A percentile compares a stretch with the other conserved stretches of the same genome.
phyloP scores from a whole-genome alignment of 2,888 invertebrate species.

The Drosophila nr. perissopoda region DNA sequence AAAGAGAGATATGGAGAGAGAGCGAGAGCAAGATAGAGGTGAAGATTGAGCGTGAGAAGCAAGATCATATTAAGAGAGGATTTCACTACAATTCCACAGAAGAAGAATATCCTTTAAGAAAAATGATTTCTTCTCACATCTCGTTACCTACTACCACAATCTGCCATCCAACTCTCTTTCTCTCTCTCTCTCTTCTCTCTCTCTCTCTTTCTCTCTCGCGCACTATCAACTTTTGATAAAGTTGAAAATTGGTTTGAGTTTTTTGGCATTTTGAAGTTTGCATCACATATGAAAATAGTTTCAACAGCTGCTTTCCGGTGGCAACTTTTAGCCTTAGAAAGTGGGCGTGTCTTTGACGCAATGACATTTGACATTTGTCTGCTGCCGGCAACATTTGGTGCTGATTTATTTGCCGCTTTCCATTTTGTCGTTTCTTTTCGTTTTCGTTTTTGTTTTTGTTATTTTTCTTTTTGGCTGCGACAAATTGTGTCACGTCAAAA shows the following conservation, averaged over 20 bases:
- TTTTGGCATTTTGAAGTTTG: not conserved
- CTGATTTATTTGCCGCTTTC: conserved; percentile 44
- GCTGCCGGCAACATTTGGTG: conserved; percentile 31
- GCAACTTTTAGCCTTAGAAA: conserved; percentile 1
- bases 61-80: not conserved
- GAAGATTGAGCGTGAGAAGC: not conserved
- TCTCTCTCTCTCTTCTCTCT: not conserved
- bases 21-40: no score
- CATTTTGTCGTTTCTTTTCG: not conserved
- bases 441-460: not conserved
- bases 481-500: conserved; percentile 46
- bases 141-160: not conserved
- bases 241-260: not conserved
- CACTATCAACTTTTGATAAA: not conserved
- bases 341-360: conserved; percentile 32
- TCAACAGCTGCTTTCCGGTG: conserved; percentile 7
- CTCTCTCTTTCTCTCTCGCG: not conserved
- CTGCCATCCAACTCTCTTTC: not conserved
- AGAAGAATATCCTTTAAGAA: not conserved
- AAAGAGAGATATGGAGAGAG: no score
- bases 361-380: conserved; percentile 44
- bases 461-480: not conserved
- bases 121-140: not conserved
- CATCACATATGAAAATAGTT: conserved; percentile 40
- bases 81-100: not conserved